phyloP scores from a whole-genome alignment of 2,113 vertebrate genomes.

The Elanus axillaris region DNA sequence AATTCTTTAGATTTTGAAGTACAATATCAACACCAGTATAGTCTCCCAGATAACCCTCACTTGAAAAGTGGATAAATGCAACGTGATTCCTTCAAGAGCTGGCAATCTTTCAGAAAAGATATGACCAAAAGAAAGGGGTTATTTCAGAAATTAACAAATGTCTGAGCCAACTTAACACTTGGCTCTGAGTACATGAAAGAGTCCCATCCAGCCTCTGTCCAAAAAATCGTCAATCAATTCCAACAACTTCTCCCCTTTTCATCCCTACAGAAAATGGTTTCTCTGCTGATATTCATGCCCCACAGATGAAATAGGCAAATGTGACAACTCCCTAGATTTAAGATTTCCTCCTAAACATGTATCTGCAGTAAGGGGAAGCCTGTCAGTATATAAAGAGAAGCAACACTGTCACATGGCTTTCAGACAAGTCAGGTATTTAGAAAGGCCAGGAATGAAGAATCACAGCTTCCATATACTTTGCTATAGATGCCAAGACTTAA shows the following conservation, averaged over 20 bases:
- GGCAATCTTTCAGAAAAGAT: background rate
- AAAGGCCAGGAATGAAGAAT: background rate
- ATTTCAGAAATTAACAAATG: background rate
- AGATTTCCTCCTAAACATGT: background rate
- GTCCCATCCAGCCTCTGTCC: background rate
- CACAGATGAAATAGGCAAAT: background rate
- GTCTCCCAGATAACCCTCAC: background rate
- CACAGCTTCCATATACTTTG: background rate
- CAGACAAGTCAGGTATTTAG: background rate
- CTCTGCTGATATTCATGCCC: background rate
- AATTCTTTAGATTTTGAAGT: background rate
- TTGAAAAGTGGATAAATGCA: background rate
- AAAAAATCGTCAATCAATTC: background rate
- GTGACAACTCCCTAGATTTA: background rate
- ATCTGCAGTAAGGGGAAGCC: background rate
- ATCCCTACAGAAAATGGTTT: background rate
- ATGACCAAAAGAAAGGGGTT: background rate
- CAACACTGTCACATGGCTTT: background rate
- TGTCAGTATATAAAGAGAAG: background rate
- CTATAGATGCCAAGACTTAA: background rate
- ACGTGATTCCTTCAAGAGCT: background rate
- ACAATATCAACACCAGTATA: rapidly evolving
- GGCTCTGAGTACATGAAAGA: background rate
- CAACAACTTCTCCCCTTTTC: background rate
- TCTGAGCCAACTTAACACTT: background rate